Evolutionary conservation across 1,140 invertebrate genomes (phyloP), one percentile per base, ranked within the genome.

Genomic region (Saccostrea glomerata): DNA sequence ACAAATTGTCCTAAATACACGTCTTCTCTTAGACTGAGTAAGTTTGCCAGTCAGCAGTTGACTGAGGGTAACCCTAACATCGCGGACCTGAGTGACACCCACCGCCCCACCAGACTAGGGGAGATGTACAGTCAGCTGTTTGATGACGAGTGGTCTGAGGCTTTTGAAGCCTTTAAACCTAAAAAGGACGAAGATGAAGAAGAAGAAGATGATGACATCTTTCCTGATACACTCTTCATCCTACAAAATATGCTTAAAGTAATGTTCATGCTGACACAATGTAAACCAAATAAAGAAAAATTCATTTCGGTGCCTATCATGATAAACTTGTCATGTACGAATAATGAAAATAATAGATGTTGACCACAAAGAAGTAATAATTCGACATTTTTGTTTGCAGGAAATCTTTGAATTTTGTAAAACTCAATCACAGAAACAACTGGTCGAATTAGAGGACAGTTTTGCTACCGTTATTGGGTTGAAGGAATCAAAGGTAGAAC

Each of bases 101-200:
- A 90, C 23, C 85, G 89, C n/a, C 89, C 89, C 17, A 90, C 89
- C 25, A 82, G 73, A 84, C 47, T 90, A 0, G 89, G 70, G 11
- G 87, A 88, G 60, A 86, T 63, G 60, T 90, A 77, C 23, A 77
- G 66, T 12, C 77, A 85, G 23, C 23, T 90, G 17, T 90, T 87
- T 83, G 87, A 87, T 66, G 87, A 90, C 40, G 86, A 90, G 40
- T 90, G 89, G 89, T 84, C 85, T 0, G 89, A 90, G 13, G 89
- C 89, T 0, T 90, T 84, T 77, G 87, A 88, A 40, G 84, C 84
- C 55, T 56, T 84, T 2, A 84, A 84, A 55, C 82, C 82, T 23
- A 54, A 54, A 84, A 54, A 23, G 15, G 82, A 84, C 20, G 82
- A 23, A 55, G 82, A 83, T 25, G 82, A 84, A 17, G 73, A 82